Base-by-base conservation (phyloP, 1,140 invertebrate genomes). In the Bicyclus anynana region DNA sequence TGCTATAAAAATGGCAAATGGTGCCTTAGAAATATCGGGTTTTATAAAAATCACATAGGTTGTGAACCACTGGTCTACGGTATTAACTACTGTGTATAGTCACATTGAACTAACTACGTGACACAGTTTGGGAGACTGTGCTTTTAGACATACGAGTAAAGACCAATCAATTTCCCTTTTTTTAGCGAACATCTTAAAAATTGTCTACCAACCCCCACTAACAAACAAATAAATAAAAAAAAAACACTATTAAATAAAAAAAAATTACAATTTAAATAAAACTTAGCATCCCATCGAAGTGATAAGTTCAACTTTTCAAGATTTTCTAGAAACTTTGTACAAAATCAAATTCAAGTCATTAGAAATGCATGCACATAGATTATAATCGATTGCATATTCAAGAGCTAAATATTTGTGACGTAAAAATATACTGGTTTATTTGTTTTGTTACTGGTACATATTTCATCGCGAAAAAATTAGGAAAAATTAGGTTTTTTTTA, bases 221-320 rank as follows among this genome's bases (percentile, higher is more conserved):
- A 29, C 35, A 20, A 53, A n/a, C 1, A 53, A 44, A 44, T 53
- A 53, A 53, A 53, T 53, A 38, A 42, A 50, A 53, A 53, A 44
- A 53, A 51, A 18, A 51, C 40, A 35, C 12, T 33, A 21, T 21
- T 37, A 52, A 54, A 57, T 21, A 48, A 52, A 54, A 57, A 42
- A 57, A 42, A 47, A 17, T 27, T 46, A 49, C 54, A 56, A 21
- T 47, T 46, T 35, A 54, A 21, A 20, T 50, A 50, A 50, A 27
- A 53, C 37, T 53, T 53, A 53, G 44, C 37, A 38, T 29, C 12
- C 13, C 26, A 42, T 20, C 20, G 37, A 29, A 44, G 38, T 23
- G 26, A 14, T 44, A 44, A 40, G 26, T 26, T 53, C 51, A 14
- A 37, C 35, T 52, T 23, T 7, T 42, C n/a, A 44, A 49, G 44